Evolutionary conservation across 2,888 invertebrate genomes (phyloP).

Genomic region (Yponomeuta plumbellus): DNA sequence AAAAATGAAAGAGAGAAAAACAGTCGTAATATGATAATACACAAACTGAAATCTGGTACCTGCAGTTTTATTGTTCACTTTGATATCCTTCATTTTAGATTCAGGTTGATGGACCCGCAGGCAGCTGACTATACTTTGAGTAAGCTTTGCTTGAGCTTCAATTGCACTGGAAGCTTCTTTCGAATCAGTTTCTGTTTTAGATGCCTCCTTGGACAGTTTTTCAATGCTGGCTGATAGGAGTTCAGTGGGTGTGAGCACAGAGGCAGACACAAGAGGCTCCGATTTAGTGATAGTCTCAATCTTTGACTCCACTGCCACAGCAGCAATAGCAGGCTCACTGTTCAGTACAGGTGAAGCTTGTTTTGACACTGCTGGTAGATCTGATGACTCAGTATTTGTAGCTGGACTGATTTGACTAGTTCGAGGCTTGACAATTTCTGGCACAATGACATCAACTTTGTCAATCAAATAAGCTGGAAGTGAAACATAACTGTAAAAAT

Average conservation of each 20-base stretch:
- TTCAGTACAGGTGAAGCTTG: conserved; percentile 36
- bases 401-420: conserved; percentile 61
- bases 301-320: conserved; percentile 31
- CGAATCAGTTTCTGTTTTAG: conserved; percentile 34
- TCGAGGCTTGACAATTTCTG: conserved; percentile 55
- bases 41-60: conserved; percentile 33
- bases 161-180: conserved; percentile 54
- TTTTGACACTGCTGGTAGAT: conserved; percentile 33
- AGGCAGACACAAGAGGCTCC: neutral
- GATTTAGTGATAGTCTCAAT: conserved; percentile 24
- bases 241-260: conserved; percentile 53
- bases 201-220: conserved; percentile 52
- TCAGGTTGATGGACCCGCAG: conserved; percentile 50
- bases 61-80: conserved; percentile 58
- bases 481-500: neutral
- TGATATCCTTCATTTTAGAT: conserved; percentile 67
- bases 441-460: conserved; percentile 46
- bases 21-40: too few species aligned
- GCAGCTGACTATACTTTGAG: conserved; percentile 62
- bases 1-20: too few species aligned
- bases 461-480: neutral
- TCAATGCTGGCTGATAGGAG: conserved; percentile 63
- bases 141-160: conserved; percentile 66
- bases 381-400: conserved; percentile 38
- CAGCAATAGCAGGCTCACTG: conserved; percentile 34